phyloP scores from a whole-genome alignment of 2,797 vertebrate species.

The Rhynchonycteris naso region DNA sequence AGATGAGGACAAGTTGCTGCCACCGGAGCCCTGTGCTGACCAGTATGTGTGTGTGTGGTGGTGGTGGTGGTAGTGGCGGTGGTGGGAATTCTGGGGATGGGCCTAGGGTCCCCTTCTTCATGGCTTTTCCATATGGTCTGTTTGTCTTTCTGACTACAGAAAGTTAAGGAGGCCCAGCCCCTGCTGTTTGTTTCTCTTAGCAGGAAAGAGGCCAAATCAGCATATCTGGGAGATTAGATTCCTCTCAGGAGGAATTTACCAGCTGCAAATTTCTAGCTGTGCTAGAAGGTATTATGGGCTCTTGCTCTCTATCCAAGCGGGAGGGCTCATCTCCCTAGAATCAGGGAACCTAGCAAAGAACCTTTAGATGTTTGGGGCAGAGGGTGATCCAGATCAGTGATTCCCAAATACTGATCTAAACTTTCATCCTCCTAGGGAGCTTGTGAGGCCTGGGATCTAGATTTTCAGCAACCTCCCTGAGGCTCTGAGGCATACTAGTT shows the following conservation, averaged over 20 bases:
- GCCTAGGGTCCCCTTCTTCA: not conserved
- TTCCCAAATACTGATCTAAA: not conserved
- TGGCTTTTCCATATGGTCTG: not conserved
- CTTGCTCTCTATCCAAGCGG: not conserved
- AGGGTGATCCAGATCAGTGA: not conserved
- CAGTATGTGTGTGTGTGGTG: constrained; percentile 88
- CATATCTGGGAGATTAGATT: not conserved
- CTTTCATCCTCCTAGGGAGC: not conserved
- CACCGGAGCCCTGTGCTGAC: constrained; percentile 89
- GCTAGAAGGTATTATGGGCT: not conserved
- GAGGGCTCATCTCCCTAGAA: not conserved
- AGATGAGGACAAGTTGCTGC: constrained; percentile 94
- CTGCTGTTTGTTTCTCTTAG: not conserved
- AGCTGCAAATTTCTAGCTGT: not conserved
- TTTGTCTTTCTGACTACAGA: not conserved
- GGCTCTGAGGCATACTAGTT: not conserved
- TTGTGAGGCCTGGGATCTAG: not conserved
- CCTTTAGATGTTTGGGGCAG: not conserved
- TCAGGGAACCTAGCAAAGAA: not conserved
- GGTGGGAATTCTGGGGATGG: not conserved
- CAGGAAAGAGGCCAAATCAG: constrained; percentile 18
- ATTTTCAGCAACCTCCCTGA: not conserved
- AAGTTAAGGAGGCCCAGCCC: not conserved
- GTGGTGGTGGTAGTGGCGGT: not conserved
- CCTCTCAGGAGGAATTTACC: not conserved